Evolutionary conservation across 2,113 vertebrate species (phyloP).

Genomic region (Grus americana): DNA sequence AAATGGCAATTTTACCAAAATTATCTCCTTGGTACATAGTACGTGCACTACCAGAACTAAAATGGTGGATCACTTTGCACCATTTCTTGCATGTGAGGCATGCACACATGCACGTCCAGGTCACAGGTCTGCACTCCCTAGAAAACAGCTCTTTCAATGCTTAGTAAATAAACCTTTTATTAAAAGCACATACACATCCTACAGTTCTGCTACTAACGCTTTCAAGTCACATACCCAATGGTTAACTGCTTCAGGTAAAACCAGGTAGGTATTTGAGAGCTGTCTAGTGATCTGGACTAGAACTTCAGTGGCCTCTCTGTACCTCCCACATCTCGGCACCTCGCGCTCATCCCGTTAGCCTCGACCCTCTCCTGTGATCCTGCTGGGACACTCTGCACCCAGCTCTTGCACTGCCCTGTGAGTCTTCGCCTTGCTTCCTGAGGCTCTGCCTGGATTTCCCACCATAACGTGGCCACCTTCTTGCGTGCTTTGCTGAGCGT

Average conservation of each 20-base stretch:
- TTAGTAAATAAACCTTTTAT: background rate
- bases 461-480: accelerated
- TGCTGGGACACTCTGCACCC: background rate
- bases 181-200: background rate
- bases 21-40: background rate
- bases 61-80: background rate
- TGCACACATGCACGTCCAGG: background rate
- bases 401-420: background rate
- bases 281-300: background rate
- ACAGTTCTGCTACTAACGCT: background rate
- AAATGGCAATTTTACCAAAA: background rate
- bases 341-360: background rate
- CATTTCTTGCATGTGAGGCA: background rate
- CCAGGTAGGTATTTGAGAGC: background rate
- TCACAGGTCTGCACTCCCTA: background rate
- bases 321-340: background rate
- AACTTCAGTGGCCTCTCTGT: background rate
- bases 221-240: background rate
- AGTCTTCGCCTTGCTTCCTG: background rate
- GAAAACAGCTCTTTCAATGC: background rate
- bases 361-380: background rate
- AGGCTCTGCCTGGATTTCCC: background rate
- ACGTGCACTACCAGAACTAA: background rate
- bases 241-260: background rate
- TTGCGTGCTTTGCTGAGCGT: background rate